Evolutionary conservation across 2,888 invertebrate genomes (phyloP).

Genomic region (Zygothrica quintamaculata): DNA sequence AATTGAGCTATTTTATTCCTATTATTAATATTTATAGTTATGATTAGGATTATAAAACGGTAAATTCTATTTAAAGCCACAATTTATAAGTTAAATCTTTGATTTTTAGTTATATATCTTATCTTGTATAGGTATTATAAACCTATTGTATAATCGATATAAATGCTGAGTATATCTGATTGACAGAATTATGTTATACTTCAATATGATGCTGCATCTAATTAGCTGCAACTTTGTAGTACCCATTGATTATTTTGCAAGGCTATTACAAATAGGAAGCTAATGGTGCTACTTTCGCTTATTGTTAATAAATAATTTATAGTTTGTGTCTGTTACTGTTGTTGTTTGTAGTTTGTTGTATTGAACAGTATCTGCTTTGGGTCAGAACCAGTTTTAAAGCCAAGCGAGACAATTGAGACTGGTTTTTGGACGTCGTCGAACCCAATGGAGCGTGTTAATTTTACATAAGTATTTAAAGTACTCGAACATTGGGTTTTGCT

Average conservation of each 20-base stretch:
- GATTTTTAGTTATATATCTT: not conserved
- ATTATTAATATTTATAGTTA: not conserved
- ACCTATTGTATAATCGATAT: too few species aligned
- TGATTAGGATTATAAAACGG: not conserved
- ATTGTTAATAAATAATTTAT: constrained; percentile 24
- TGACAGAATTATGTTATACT: too few species aligned
- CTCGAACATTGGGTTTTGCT: not conserved
- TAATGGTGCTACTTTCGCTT: constrained; percentile 59
- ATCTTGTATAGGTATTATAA: too few species aligned
- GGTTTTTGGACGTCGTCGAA: constrained; percentile 45
- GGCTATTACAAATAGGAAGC: constrained; percentile 33
- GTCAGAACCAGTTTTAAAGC: constrained; percentile 58
- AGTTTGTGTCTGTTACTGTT: constrained; percentile 20
- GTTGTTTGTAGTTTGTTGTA: too few species aligned
- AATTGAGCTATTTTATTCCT: too few species aligned
- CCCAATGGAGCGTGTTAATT: constrained; percentile 1
- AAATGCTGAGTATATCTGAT: too few species aligned
- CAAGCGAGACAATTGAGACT: constrained; percentile 41
- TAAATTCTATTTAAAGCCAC: not conserved
- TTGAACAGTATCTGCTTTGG: too few species aligned
- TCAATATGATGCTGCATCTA: not conserved
- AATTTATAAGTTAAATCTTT: not conserved
- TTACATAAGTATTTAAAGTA: constrained; percentile 1
- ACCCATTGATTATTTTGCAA: constrained; percentile 6
- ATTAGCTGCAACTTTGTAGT: not conserved